Evolutionary conservation across 2,888 invertebrate genomes (phyloP), one percentile per base, ranked within the genome.

Genomic region (Hartigia nigra): DNA sequence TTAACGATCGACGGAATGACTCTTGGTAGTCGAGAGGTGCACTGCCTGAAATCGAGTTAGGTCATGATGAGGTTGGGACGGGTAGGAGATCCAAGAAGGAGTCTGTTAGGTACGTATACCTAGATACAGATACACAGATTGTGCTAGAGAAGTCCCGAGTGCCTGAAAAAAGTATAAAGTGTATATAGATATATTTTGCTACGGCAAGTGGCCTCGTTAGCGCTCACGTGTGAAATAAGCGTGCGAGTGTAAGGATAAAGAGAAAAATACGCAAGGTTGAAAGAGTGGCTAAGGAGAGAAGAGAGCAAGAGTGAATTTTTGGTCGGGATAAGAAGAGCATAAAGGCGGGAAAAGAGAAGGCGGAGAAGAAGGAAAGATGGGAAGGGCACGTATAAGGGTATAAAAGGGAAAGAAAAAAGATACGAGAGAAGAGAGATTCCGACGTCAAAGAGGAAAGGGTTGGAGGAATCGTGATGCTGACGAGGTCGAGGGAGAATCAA

Each of bases 251-350:
- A 55, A 55, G 55, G 55, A 23, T 55, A 2, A 55, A 23, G 55
- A 23, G 34, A 34, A 34, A 34, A 34, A 34, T 34, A 34, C 34
- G 55, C 9, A 23, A 55, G 55, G 23, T 23, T 0, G 55, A 23
- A 2, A 55, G 55, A 55, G 55, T 14, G 23, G 80, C 84, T 84
- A 85, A 78, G 79, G 74, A 79, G 80, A 76, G 84, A 84, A 77
- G 82, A 80, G 81, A 76, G 80, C 82, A 75, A 80, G 74, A 69
- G 69, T 55, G 55, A 55, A 55, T 55, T 55, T 55, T 55, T 23
- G 55, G 55, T 5, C 2, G 9, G 80, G 23, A 78, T 79, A 74
- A 76, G 74, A 14, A 35, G 79, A 79, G 77, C 70, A 55, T 37
- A 79, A 35, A 35, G 72, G 37, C 69, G 12, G 70, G 34, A 32